Conservation (phyloP, 2,888 invertebrate species). For the Epiblema foenella region DNA sequence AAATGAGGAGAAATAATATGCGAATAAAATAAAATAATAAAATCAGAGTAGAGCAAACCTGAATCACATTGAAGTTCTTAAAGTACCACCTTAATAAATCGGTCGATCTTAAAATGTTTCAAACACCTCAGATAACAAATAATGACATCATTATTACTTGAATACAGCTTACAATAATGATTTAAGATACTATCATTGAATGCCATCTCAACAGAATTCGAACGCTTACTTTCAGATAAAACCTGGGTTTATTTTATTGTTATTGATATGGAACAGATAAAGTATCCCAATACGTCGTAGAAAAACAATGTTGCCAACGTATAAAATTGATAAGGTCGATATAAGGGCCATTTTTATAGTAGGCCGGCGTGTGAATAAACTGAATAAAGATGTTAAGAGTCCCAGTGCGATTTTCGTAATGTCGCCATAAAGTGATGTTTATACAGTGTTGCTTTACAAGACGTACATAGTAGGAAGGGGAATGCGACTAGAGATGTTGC, state of each 20-base stretch:
- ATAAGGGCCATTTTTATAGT: conserved; percentile 48
- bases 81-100: background rate
- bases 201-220: conserved; percentile 40
- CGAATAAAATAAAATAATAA: background rate
- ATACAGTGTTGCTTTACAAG: conserved; percentile 42
- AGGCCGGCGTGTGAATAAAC: conserved; percentile 42
- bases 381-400: conserved; percentile 43
- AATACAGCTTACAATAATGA: conserved; percentile 41
- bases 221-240: conserved; percentile 43
- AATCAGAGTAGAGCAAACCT: background rate
- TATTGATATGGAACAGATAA: conserved; percentile 59
- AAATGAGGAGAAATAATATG: background rate
- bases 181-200: conserved; percentile 39
- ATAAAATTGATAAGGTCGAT: conserved; percentile 59
- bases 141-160: conserved; percentile 40
- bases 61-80: background rate
- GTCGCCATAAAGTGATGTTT: conserved; percentile 42
- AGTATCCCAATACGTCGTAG: conserved; percentile 47
- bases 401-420: conserved; percentile 45
- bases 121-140: conserved; percentile 23
- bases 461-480: conserved; percentile 23
- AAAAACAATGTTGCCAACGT: conserved; percentile 51
- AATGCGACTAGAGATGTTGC: conserved; percentile 19
- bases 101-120: conserved; percentile 10
- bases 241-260: conserved; percentile 56